Conservation (phyloP, 2,888 invertebrate genomes). For the Agrotis puta region DNA sequence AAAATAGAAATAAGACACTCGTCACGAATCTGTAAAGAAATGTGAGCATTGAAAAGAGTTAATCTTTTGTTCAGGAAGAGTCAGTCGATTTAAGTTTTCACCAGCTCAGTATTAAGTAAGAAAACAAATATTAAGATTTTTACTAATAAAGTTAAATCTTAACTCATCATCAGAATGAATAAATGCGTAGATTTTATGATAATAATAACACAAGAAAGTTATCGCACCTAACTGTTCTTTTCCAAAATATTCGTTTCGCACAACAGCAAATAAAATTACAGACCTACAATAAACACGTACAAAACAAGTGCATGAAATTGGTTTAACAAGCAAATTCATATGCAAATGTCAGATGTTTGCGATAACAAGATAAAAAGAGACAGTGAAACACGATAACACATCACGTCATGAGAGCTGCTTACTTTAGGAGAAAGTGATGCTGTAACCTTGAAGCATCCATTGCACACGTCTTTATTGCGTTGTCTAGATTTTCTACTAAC, state of each 20-base stretch:
- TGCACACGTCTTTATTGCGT: constrained; percentile 39
- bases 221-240: constrained; percentile 10
- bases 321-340: constrained; percentile 46
- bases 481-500: constrained; percentile 29
- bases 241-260: constrained; percentile 11
- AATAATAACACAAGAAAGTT: not conserved
- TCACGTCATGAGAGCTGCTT: constrained; percentile 69
- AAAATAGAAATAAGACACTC: constrained; percentile 42
- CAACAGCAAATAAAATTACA: constrained; percentile 45
- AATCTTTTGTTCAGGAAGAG: constrained; percentile 27
- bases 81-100: constrained; percentile 17
- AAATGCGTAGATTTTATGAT: not conserved
- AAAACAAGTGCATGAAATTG: constrained; percentile 43
- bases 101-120: not conserved
- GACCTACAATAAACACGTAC: constrained; percentile 38
- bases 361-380: constrained; percentile 71
- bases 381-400: constrained; percentile 66
- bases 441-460: constrained; percentile 63
- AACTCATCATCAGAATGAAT: too few relatives aligned
- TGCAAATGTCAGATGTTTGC: constrained; percentile 62
- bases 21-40: constrained; percentile 46
- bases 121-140: constrained; percentile 4
- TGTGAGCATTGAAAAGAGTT: constrained; percentile 28
- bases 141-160: not conserved
- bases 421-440: constrained; percentile 72